Conservation (phyloP, 2,888 invertebrate species). For the Cotesia congregata region DNA sequence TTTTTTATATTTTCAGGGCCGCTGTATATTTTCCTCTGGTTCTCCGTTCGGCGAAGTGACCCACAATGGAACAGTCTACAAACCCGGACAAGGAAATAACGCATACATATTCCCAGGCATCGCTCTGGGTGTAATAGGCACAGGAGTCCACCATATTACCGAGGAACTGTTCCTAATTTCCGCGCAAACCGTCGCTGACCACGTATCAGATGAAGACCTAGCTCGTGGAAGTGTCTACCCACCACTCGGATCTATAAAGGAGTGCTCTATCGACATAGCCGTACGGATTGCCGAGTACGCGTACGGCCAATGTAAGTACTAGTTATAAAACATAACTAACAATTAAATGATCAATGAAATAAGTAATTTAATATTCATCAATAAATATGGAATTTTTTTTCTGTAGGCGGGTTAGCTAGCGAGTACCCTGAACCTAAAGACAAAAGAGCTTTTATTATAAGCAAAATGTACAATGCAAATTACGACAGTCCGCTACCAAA, state of each 20-base stretch:
- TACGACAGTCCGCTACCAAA: conserved; percentile 84
- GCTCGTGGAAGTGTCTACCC: conserved; percentile 93
- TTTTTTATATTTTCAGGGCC: conserved; percentile 77
- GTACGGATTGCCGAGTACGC: conserved; percentile 89
- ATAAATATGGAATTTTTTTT: too few species aligned
- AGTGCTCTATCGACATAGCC: conserved; percentile 93
- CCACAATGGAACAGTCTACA: conserved; percentile 83
- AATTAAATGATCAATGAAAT: conserved; percentile 6
- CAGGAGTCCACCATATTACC: conserved; percentile 92
- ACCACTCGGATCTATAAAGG: conserved; percentile 84
- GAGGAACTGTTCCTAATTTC: conserved; percentile 95
- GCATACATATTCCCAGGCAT: conserved; percentile 98
- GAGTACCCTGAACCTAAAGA: conserved; percentile 89
- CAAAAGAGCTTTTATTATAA: conserved; percentile 78
- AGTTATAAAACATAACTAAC: conserved; percentile 15
- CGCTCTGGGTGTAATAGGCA: conserved; percentile 92
- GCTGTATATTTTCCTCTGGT: conserved; percentile 94
- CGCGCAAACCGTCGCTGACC: conserved; percentile 89
- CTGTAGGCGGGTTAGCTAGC: conserved; percentile 82
- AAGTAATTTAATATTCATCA: too few species aligned
- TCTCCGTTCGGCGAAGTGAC: conserved; percentile 93
- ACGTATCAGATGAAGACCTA: conserved; percentile 87
- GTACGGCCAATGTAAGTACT: conserved; percentile 83
- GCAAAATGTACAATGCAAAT: conserved; percentile 83
- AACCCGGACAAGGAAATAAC: conserved; percentile 98